Percentiles rank a stretch among this genome's conserved stretches.
Evolutionary conservation across 2,113 vertebrate species (phyloP).

Genomic region (Chaetops frenatus): DNA sequence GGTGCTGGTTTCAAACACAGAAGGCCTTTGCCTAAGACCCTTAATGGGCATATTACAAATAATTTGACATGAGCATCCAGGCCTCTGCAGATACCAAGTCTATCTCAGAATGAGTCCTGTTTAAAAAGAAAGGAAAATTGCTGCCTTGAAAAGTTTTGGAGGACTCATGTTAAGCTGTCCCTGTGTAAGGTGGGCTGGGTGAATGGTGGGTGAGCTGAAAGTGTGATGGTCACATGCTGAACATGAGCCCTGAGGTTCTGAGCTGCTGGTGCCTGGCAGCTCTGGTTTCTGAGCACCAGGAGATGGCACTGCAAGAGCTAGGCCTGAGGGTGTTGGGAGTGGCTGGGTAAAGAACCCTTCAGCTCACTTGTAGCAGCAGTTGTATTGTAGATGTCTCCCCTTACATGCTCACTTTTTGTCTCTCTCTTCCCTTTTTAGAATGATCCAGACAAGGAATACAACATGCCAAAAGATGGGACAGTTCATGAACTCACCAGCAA

Average conservation of each 20-base stretch:
- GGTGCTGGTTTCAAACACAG: background rate
- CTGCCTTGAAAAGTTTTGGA: background rate
- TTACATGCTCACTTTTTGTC: background rate
- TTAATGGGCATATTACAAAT: background rate
- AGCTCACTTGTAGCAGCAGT: background rate
- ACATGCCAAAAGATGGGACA: constrained; percentile 98
- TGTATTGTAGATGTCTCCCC: background rate
- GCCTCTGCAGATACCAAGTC: background rate
- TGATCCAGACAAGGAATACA: constrained; percentile 97
- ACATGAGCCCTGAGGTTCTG: background rate
- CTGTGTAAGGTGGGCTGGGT: background rate
- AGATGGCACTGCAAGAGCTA: background rate
- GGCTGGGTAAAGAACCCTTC: background rate
- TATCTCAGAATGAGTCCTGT: background rate
- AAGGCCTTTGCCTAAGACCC: background rate
- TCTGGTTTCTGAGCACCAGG: background rate
- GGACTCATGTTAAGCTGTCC: background rate
- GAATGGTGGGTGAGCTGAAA: background rate
- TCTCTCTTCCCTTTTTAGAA: constrained; percentile 72
- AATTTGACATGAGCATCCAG: background rate
- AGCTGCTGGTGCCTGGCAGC: background rate
- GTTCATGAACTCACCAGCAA: constrained; percentile 98
- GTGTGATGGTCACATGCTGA: background rate
- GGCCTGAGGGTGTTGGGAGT: background rate
- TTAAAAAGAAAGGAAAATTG: background rate